Base-by-base conservation (phyloP, 2,797 vertebrate genomes). In the Tarsius wallacei region DNA sequence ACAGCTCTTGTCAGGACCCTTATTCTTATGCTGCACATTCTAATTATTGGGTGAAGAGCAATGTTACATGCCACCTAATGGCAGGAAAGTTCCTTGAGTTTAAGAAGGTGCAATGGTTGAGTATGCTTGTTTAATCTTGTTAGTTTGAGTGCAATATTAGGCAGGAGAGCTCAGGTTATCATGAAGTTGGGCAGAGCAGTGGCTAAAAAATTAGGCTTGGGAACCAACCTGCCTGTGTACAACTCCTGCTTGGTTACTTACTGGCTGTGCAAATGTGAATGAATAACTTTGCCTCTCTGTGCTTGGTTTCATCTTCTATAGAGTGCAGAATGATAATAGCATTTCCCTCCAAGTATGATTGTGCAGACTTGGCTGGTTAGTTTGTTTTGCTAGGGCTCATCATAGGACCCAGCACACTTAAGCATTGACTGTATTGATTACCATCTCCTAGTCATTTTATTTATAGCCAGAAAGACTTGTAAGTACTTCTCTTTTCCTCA, bases 21-120 rank as follows among this genome's bases (percentile, higher is more conserved):
- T 78, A 91, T 36, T 51, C 63, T 7, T 88, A 12, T 80, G 28
- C 42, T 4, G 0, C 42, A 42, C 7, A 33, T 8, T 21, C 21
- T 80, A 57, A 57, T 57, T 80, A 33, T 57, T 80, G 64, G 85
- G 77, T 14, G 83, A 91, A 71, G 88, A 83, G 36, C 59, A 85
- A 78, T 14, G 66, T 15, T 42, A 2, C 13, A 55, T 10, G 42
- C 21, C n/a, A 11, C 36, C 1, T 55, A 55, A 21, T 1, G 21
- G 47, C 73, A 55, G 49, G 19, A 24, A 63, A n/a, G 11, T 33
- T n/a, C 28, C 22, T 51, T 17, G 13, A 33, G 49, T 51, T 13
- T 13, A 19, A 5, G 28, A 1, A 87, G 55, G 2, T 47, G 77
- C 21, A 17, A 14, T 5, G n/a, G 15, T 28, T 28, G 10, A 26